Conservation (phyloP, 2,888 invertebrate species). For the Sclerodermus sp. region DNA sequence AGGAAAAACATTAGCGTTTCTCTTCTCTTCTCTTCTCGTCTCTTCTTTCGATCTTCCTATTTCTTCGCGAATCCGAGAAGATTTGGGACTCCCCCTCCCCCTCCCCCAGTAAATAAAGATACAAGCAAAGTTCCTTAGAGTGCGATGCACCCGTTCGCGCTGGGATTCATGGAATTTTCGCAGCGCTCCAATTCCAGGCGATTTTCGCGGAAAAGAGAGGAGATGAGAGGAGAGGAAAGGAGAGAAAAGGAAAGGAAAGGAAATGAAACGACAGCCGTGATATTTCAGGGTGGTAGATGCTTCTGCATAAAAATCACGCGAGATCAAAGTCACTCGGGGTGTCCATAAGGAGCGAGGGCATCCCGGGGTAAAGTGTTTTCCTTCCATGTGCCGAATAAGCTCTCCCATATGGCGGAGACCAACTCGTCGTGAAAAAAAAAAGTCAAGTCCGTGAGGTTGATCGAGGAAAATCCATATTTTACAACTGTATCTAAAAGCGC, state of each 20-base stretch:
- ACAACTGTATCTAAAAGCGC: no score
- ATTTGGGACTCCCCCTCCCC: no score
- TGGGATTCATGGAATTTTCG: neutral
- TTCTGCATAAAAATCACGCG: constrained; percentile 31
- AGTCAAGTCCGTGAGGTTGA: no score
- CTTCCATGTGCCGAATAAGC: constrained; percentile 31
- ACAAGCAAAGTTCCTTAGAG: no score
- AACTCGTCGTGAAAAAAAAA: constrained; percentile 1
- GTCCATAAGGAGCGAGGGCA: neutral
- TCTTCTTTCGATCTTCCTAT: constrained; percentile 8
- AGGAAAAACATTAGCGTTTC: constrained; percentile 2
- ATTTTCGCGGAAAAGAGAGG: constrained; percentile 13
- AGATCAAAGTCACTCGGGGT: constrained; percentile 38
- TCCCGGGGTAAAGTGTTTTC: constrained; percentile 27
- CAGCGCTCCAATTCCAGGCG: constrained; percentile 10
- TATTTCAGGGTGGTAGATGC: constrained; percentile 14
- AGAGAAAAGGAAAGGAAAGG: no score
- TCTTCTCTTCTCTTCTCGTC: constrained; percentile 4
- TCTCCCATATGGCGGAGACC: constrained; percentile 31
- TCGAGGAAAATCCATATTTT: no score
- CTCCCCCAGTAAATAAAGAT: no score
- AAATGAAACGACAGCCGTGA: constrained; percentile 28
- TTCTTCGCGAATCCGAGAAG: no score
- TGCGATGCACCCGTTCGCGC: constrained; percentile 5
- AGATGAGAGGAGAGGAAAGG: no score